phyloP scores from a whole-genome alignment of 2,888 invertebrate species.

The Eupithecia pulchellata region DNA sequence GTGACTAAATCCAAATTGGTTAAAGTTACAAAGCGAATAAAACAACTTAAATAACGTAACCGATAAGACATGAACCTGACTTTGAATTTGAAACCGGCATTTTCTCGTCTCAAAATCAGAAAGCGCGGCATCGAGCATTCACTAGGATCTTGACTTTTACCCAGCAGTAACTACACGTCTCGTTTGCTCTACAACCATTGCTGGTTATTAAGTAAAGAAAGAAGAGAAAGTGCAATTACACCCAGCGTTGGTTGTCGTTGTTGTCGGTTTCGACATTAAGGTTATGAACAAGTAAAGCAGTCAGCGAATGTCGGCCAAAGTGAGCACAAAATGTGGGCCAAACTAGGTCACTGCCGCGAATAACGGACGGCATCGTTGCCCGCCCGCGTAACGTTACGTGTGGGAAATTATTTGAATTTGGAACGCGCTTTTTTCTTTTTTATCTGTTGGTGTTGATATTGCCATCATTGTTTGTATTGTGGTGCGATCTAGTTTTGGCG shows the following conservation, averaged over 20 bases:
- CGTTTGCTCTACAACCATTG: constrained; percentile 49
- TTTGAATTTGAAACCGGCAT: constrained; percentile 73
- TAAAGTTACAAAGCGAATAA: constrained; percentile 45
- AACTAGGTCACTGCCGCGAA: constrained; percentile 84
- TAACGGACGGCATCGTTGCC: constrained; percentile 82
- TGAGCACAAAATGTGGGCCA: constrained; percentile 61
- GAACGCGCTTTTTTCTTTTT: constrained; percentile 74
- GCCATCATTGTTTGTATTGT: constrained; percentile 68
- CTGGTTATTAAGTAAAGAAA: constrained; percentile 12
- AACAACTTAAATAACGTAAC: constrained; percentile 74
- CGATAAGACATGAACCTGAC: constrained; percentile 30
- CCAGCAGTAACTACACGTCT: constrained; percentile 34
- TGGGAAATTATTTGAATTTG: constrained; percentile 85
- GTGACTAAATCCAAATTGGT: constrained; percentile 27
- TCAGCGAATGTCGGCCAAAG: constrained; percentile 65
- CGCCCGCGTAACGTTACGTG: constrained; percentile 85
- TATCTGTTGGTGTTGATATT: constrained; percentile 57
- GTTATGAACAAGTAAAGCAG: constrained; percentile 70
- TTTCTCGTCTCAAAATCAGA: constrained; percentile 81
- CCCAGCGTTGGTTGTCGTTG: constrained; percentile 46
- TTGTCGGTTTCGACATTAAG: constrained; percentile 59
- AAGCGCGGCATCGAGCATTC: constrained; percentile 71
- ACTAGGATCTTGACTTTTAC: constrained; percentile 43
- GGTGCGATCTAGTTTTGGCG: constrained; percentile 72
- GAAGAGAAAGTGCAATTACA: constrained; percentile 48